These are phyloP conservation scores for Phasia obesa DNA, from an alignment of 2,888 invertebrate species.

Conservation along the genomic window DNA sequence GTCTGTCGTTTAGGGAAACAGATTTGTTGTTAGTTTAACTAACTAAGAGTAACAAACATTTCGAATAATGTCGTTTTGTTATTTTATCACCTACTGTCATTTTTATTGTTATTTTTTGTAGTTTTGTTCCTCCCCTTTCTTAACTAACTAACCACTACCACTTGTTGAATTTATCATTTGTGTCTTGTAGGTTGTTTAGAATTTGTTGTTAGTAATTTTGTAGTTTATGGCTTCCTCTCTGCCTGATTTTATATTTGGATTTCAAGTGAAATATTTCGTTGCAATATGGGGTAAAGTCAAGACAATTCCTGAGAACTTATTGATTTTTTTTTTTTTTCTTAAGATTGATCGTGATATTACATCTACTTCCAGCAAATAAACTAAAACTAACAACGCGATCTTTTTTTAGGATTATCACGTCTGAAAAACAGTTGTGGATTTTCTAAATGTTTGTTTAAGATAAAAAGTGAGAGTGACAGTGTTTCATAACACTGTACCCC, in stretches of 20 bases:
- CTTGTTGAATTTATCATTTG: conserved; percentile 14
- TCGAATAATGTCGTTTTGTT: conserved; percentile 78
- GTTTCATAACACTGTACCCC: conserved; percentile 40
- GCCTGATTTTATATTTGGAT: conserved; percentile 35
- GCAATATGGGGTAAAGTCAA: conserved; percentile 19
- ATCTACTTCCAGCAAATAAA: conserved; percentile 64
- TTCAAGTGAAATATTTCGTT: conserved; percentile 56
- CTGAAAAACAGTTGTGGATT: conserved; percentile 49
- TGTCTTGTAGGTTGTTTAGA: conserved; percentile 29
- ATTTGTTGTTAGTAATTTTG: conserved; percentile 40
- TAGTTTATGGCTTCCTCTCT: conserved; percentile 69
- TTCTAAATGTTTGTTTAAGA: conserved; percentile 31
- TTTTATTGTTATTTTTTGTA: conserved; percentile 70
- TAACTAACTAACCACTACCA: background rate
- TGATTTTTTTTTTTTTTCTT: conserved; percentile 14
- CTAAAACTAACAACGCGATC: conserved; percentile 32
- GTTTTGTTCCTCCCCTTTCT: conserved; percentile 48
- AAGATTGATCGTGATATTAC: conserved; percentile 18
- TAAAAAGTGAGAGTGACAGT: conserved; percentile 68
- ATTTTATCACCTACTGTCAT: conserved; percentile 78
- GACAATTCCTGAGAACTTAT: conserved; percentile 54
- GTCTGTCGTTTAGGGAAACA: conserved; percentile 7
- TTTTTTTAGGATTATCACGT: conserved; percentile 48
- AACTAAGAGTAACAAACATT: conserved; percentile 4
- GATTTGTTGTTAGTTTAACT: background rate